Evolutionary conservation across 2,888 invertebrate genomes (phyloP).

Genomic region (Spilarctia lutea): DNA sequence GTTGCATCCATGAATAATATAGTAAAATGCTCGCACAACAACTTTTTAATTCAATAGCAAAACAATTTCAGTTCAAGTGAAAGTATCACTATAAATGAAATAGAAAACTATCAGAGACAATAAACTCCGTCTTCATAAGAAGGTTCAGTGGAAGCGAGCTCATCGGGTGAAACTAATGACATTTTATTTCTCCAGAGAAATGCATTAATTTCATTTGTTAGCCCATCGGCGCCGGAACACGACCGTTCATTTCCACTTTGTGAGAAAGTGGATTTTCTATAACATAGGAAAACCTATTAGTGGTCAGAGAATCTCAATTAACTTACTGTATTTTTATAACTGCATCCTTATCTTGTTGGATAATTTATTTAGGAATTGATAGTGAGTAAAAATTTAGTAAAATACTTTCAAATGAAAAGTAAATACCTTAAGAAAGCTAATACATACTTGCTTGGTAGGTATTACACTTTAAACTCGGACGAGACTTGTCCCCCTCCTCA

Average conservation of each 20-base stretch:
- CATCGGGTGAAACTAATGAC: slow-evolving; percentile 83
- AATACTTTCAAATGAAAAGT: too few relatives aligned
- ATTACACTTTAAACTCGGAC: too few relatives aligned
- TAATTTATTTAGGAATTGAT: neutral
- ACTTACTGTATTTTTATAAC: slow-evolving; percentile 41
- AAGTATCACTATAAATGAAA: slow-evolving; percentile 34
- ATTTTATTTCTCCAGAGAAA: slow-evolving; percentile 84
- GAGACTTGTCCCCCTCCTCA: too few relatives aligned
- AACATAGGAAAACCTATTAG: slow-evolving; percentile 73
- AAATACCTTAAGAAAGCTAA: too few relatives aligned
- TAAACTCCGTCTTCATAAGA: slow-evolving; percentile 68
- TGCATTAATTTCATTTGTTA: slow-evolving; percentile 85
- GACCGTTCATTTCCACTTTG: slow-evolving; percentile 66
- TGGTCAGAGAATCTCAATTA: slow-evolving; percentile 57
- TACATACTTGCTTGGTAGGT: too few relatives aligned
- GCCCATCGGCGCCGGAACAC: slow-evolving; percentile 77
- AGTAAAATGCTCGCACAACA: neutral
- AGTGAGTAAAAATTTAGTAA: too few relatives aligned
- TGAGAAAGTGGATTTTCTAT: slow-evolving; percentile 75
- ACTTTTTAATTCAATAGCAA: slow-evolving; percentile 14
- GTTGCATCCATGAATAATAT: neutral
- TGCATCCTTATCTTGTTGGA: neutral
- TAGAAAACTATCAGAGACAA: slow-evolving; percentile 55
- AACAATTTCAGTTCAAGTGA: slow-evolving; percentile 23
- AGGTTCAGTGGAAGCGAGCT: slow-evolving; percentile 67